Percentiles rank a stretch among this genome's conserved stretches.
Evolutionary conservation across 2,797 vertebrate genomes (phyloP).

Genomic region (Falco peregrinus): DNA sequence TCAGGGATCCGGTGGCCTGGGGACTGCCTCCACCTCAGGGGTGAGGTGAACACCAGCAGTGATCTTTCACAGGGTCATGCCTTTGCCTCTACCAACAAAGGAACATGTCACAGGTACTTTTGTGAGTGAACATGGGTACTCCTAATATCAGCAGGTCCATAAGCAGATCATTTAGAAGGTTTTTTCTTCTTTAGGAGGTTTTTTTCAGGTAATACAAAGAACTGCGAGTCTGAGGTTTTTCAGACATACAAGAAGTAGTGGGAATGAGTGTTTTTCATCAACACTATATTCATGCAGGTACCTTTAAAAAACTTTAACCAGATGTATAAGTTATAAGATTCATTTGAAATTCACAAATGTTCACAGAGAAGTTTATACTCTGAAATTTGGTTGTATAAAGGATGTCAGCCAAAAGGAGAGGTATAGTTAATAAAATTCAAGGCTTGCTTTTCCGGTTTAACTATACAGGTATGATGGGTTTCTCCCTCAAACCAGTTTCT

Average conservation of each 20-base stretch:
- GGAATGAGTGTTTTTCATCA: background rate
- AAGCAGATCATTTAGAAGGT: background rate
- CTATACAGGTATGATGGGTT: background rate
- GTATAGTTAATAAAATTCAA: background rate
- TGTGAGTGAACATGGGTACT: background rate
- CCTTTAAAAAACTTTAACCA: background rate
- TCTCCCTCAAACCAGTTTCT: accelerated
- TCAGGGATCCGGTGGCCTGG: background rate
- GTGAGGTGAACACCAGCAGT: background rate
- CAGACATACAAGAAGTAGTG: background rate
- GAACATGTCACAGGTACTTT: accelerated
- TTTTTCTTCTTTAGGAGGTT: background rate
- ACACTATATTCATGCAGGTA: background rate
- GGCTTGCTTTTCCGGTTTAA: background rate
- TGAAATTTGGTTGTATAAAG: background rate
- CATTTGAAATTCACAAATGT: background rate
- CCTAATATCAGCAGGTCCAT: background rate
- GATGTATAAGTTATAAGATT: background rate
- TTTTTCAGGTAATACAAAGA: background rate
- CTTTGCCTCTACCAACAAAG: background rate
- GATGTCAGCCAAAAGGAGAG: background rate
- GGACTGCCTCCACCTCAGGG: background rate
- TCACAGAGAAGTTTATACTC: background rate
- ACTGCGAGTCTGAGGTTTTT: background rate
- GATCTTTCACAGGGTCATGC: background rate